Evolutionary conservation across 1,140 invertebrate species (phyloP), one percentile per base, ranked within the genome.

Genomic region (Aphidius gifuensis): DNA sequence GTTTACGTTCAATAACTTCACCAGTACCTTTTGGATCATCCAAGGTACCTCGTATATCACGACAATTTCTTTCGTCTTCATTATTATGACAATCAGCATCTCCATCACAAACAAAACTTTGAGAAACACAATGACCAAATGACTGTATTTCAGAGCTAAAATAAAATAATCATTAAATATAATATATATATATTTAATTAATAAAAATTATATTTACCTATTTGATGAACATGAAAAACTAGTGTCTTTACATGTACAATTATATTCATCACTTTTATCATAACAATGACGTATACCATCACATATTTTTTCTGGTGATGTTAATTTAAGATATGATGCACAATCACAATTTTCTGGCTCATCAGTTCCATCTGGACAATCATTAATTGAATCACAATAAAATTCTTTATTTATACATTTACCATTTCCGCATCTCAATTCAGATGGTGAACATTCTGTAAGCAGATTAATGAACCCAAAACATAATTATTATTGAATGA

Each of bases 231-330:
- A 88, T 55, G 74, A 76, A 50, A 83, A 85, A 46, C 75, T 80
- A 6, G 72, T 67, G 1, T 74, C 73, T 11, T 78, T 84, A 72
- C 90, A 91, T 16, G 80, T 76, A 68, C 91, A 92, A 1, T 84
- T 84, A 61, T 85, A 83, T 76, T 95, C 93, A 73, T 95, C 93
- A 40, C 83, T 86, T 69, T 89, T 88, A 72, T 94, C 92, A 49
- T 82, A 80, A 71, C 93, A 96, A 72, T 94, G 87, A 38, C 88
- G 78, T 5, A 87, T 80, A 7, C 90, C 90, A 75, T 95, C 90
- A 73, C 93, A 95, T 40, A 93, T 77, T 60, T 84, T 84, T 5
- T 83, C 77, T 7, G 88, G 86, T 64, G 82, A 74, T 0, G 87
- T 86, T 9, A 88, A 77, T 59, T 83, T 83, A 58, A 93, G 71